Evolutionary conservation across 2,113 vertebrate genomes (phyloP).

Genomic region (Psittacula cyanocephala): DNA sequence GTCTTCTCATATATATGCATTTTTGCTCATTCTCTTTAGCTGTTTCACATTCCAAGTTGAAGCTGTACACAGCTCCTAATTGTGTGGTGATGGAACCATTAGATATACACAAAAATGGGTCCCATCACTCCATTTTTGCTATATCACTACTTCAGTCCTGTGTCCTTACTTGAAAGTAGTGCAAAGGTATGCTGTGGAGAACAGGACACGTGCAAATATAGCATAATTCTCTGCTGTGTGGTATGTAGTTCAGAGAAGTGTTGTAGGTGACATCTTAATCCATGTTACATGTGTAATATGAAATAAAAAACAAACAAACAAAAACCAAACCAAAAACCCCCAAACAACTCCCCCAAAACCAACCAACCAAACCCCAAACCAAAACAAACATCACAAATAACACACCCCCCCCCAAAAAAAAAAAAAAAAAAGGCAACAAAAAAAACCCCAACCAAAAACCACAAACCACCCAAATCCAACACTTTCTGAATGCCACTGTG

Average conservation of each 20-base stretch:
- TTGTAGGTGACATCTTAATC: not conserved
- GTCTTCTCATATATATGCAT: accelerated
- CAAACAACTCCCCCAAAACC: not conserved
- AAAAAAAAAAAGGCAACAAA: not conserved
- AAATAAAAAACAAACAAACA: not conserved
- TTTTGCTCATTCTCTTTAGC: not conserved
- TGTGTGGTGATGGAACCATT: not conserved
- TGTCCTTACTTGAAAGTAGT: not conserved
- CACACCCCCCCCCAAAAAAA: no score
- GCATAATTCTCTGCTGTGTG: accelerated
- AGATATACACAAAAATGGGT: not conserved
- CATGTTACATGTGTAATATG: not conserved
- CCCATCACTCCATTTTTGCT: not conserved
- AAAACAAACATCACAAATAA: not conserved
- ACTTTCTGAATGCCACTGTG: not conserved
- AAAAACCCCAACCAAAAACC: no score
- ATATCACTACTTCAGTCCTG: not conserved
- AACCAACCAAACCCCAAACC: not conserved
- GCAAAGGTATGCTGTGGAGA: not conserved
- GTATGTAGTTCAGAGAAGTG: not conserved
- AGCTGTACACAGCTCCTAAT: not conserved
- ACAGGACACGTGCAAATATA: not conserved
- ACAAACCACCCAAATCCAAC: not conserved
- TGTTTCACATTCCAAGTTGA: not conserved
- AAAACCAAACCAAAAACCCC: not conserved